Conservation (phyloP, 2,797 vertebrate species). For the Sebastes trivittatus region DNA sequence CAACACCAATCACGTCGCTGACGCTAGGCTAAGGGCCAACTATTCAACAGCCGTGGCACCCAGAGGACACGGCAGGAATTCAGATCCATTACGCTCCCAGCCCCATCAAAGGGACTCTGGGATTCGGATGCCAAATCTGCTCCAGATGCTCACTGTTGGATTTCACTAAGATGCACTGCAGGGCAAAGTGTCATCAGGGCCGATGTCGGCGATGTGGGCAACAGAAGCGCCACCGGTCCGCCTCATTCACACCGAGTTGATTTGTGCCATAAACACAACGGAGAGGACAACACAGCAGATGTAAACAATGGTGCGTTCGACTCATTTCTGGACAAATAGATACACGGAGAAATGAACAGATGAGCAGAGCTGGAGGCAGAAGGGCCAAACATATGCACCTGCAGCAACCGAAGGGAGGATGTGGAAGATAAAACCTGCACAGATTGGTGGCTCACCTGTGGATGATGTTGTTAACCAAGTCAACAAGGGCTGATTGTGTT, state of each 20-base stretch:
- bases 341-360: constrained; percentile 24
- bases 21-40: constrained; percentile 69
- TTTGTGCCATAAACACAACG: constrained; percentile 33
- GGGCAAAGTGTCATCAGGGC: constrained; percentile 58
- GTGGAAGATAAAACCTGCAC: not conserved
- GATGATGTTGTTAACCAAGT: not conserved
- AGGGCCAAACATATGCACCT: constrained; percentile 8
- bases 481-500: not conserved
- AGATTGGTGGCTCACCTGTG: constrained; percentile 13
- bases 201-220: constrained; percentile 35
- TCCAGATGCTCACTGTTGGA: constrained; percentile 78
- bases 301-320: constrained; percentile 42
- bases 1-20: constrained; percentile 65
- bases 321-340: constrained; percentile 46
- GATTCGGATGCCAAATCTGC: constrained; percentile 68
- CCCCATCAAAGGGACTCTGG: constrained; percentile 76
- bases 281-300: constrained; percentile 46
- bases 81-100: constrained; percentile 69
- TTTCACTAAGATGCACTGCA: constrained; percentile 69
- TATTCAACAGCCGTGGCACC: constrained; percentile 61
- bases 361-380: constrained; percentile 31
- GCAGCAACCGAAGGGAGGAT: not conserved
- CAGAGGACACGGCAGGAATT: constrained; percentile 68
- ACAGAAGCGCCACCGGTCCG: constrained; percentile 25
- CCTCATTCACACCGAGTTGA: constrained; percentile 21